phyloP scores from a whole-genome alignment of 1,140 invertebrate species.

The Rhagoletis pomonella region DNA sequence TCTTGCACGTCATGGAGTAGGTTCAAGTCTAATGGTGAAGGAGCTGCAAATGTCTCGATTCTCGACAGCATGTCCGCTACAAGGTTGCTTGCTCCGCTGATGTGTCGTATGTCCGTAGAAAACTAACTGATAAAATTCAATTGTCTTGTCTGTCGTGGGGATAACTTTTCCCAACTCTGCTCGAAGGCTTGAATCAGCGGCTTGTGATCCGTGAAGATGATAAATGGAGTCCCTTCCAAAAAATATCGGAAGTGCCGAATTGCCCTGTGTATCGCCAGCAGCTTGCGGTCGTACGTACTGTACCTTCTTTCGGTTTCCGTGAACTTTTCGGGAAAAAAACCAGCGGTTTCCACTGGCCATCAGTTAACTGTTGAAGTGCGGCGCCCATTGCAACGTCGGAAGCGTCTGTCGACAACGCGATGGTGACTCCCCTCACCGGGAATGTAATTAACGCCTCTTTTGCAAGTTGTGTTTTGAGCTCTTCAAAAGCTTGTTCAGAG shows the following conservation, averaged over 20 bases:
- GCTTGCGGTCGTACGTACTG: slow-evolving; percentile 43
- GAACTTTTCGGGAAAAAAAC: slow-evolving; percentile 2
- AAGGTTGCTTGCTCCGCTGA: background rate
- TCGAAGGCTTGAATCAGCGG: slow-evolving; percentile 31
- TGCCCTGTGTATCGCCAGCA: slow-evolving; percentile 5
- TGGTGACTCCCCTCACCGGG: background rate
- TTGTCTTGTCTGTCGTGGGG: background rate
- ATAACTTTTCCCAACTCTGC: background rate
- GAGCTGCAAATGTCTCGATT: background rate
- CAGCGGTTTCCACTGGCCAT: background rate
- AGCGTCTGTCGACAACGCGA: too few species aligned
- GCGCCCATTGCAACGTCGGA: too few species aligned
- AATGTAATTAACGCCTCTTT: background rate
- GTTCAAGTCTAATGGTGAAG: background rate
- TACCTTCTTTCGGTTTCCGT: background rate
- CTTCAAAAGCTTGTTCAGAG: background rate
- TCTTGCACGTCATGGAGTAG: background rate
- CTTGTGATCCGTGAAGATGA: too few species aligned
- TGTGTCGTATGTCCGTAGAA: background rate
- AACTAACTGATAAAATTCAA: slow-evolving; percentile 19
- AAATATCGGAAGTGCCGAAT: slow-evolving; percentile 10
- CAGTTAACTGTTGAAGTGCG: background rate
- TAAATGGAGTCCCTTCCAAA: too few species aligned
- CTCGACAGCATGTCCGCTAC: too few species aligned
- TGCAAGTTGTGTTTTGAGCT: background rate